Conservation (phyloP, 2,888 invertebrate genomes). For the Papilio protenor region DNA sequence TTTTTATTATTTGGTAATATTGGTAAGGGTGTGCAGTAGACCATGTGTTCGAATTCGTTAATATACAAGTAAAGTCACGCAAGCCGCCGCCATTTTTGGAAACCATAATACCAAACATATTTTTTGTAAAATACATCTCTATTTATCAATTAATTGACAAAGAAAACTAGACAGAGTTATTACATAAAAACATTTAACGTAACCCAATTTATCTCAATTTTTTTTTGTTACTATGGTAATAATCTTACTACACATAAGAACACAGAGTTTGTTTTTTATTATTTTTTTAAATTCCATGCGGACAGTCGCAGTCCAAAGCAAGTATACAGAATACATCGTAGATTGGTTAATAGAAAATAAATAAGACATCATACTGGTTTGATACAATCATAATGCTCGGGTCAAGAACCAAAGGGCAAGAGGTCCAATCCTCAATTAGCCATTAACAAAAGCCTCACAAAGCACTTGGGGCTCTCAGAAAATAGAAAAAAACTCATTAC, state of each 20-base stretch:
- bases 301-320: no score
- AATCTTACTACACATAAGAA: no score
- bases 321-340: not conserved
- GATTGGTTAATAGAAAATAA: not conserved
- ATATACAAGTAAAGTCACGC: slow-evolving; percentile 38
- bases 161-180: not conserved
- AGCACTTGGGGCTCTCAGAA: slow-evolving; percentile 43
- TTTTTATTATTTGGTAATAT: slow-evolving; percentile 29
- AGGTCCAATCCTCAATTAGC: slow-evolving; percentile 46
- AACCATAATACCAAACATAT: not conserved
- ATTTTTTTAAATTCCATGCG: no score
- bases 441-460: slow-evolving; percentile 45
- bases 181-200: no score
- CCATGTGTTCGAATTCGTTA: slow-evolving; percentile 53
- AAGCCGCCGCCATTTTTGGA: not conserved
- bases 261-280: no score
- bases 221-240: no score
- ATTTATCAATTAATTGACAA: not conserved
- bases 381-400: slow-evolving; percentile 19
- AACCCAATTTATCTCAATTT: no score
- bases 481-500: slow-evolving; percentile 62
- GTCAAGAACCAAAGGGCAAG: slow-evolving; percentile 30
- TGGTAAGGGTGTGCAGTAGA: slow-evolving; percentile 58
- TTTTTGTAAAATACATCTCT: not conserved
- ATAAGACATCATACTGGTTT: not conserved